These are phyloP conservation scores for Tachina fera DNA, from an alignment of 2,888 invertebrate genomes.

Conservation along the genomic window DNA sequence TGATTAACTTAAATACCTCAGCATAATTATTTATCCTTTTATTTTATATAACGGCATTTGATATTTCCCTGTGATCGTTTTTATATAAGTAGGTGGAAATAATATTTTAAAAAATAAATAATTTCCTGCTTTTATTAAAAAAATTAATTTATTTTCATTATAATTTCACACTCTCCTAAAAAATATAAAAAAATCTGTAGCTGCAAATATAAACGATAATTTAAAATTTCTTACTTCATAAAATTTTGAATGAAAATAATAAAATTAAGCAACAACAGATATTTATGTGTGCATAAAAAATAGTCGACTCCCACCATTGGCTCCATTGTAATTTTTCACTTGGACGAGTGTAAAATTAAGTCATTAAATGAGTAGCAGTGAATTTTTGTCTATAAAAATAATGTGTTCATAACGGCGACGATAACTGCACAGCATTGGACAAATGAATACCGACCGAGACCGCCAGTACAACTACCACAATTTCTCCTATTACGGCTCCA, in stretches of 20 bases:
- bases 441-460: conserved; percentile 33
- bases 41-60: too few species aligned
- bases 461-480: conserved; percentile 18
- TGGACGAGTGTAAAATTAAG: conserved; percentile 82
- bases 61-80: too few species aligned
- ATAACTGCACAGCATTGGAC: conserved; percentile 45
- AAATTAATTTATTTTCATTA: not conserved
- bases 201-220: not conserved
- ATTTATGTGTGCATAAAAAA: conserved; percentile 52
- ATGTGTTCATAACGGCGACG: conserved; percentile 67
- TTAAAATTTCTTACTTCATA: conserved; percentile 30
- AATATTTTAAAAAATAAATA: too few species aligned
- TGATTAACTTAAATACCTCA: too few species aligned
- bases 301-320: conserved; percentile 48
- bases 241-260: conserved; percentile 34
- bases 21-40: too few species aligned
- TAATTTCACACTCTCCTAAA: not conserved
- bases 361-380: conserved; percentile 79
- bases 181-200: conserved; percentile 9
- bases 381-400: conserved; percentile 72
- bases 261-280: conserved; percentile 41
- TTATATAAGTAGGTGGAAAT: too few species aligned
- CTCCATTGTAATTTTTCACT: conserved; percentile 83
- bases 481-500: conserved; percentile 19
- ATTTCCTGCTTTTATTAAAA: too few species aligned